Base-by-base conservation (phyloP, 2,113 vertebrate species). In the Upupa epops region DNA sequence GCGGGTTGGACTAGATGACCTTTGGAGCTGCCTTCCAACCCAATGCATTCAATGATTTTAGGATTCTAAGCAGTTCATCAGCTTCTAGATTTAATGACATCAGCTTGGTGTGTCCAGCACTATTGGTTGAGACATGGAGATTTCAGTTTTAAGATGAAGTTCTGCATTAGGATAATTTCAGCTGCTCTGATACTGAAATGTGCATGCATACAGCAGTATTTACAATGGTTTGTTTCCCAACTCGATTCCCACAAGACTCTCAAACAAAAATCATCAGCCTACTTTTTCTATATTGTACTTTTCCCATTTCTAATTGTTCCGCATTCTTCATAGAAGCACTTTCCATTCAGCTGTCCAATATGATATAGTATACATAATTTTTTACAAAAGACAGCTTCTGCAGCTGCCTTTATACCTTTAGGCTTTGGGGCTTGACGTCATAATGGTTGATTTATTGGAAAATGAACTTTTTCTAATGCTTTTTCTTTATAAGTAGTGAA, bases 401-500 rank as follows among this genome's bases (percentile, higher is more conserved):
- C 70, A 83, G 29, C 51, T 93, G 68, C 69, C 58, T 93, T 51
- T 66, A 29, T 75, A 60, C 58, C 80, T 74, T 82, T 26, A 85
- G 71, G 66, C 60, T 86, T 80, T 93, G 51, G 28, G 51, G 61
- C 29, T 70, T 83, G 21, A 80, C 0, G 6, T 37, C 40, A 42
- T 48, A 68, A 63, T 12, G 10, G 24, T 63, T 73, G n/a, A 89
- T 88, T 83, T 88, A 83, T 86, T 78, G 75, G 46, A 89, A 75
- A 65, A 94, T 29, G 87, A 94, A 86, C 26, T 29, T 54, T 75
- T 71, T 61, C 74, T 65, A 74, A 60, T 86, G 52, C 13, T 76
- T 94, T 84, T 87, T 89, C 56, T 76, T 83, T 89, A 64, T 74
- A 88, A 96, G 91, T 76, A 88, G 82, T 48, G 70, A 96, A 90